These are phyloP conservation scores for Pseudopipra pipra DNA, from an alignment of 2,113 vertebrate genomes.

Conservation along the genomic window DNA sequence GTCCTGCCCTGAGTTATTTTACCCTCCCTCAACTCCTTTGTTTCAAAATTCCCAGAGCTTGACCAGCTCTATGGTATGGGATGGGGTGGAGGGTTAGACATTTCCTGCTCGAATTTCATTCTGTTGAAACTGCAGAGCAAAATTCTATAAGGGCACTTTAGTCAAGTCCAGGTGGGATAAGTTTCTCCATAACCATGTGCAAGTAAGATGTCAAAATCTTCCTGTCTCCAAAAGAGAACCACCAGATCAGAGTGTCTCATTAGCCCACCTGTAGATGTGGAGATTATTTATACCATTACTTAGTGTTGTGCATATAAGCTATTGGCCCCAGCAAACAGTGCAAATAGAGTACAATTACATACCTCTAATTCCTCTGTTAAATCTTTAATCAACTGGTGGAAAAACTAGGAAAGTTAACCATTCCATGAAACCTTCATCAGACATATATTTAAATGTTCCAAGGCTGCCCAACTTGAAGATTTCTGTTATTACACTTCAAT, in stretches of 20 bases:
- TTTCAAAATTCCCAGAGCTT: not conserved
- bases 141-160: not conserved
- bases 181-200: not conserved
- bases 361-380: not conserved
- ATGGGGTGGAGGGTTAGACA: not conserved
- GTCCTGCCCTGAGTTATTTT: not conserved
- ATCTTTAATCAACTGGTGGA: not conserved
- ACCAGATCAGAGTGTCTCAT: no score
- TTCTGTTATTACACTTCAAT: not conserved
- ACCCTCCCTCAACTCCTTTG: not conserved
- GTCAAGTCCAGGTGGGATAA: accelerated
- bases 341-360: not conserved
- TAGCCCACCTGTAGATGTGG: not conserved
- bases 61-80: not conserved
- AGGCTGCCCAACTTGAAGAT: not conserved
- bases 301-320: not conserved
- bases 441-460: not conserved
- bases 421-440: not conserved
- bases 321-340: not conserved
- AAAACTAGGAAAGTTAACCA: not conserved
- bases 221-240: no score
- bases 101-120: not conserved
- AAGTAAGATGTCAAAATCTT: not conserved
- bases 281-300: not conserved
- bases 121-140: not conserved